Evolutionary conservation across 2,797 vertebrate genomes (phyloP), one percentile per base, ranked within the genome.

Genomic region (Momotus momota): DNA sequence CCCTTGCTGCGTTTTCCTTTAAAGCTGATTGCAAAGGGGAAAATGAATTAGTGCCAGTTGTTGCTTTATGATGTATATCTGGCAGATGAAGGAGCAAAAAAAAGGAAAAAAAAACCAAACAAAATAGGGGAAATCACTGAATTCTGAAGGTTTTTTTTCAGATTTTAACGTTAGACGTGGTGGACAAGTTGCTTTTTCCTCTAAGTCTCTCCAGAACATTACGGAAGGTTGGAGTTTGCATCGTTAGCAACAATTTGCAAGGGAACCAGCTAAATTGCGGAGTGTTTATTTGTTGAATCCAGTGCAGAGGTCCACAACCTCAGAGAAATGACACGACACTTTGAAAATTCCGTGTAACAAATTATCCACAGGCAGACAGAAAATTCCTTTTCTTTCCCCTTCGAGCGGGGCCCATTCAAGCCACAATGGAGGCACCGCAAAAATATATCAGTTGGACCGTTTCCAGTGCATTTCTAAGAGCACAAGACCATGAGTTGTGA

Each of bases 11-110:
- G 82, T 91, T 94, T 81, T 57, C 26, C 61, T 89, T 78, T 91
- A 89, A 71, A 95, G 81, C 52, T 82, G 86, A 78, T 85, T 67
- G 86, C 71, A 80, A 87, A 94, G 84, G 72, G 46, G 81, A 94
- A 93, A 96, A 96, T 83, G 71, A 96, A 95, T 94, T 94, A 93
- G 91, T 83, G 75, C 33, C 48, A 89, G 86, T 45, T 86, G 69
- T 61, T 92, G 69, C 75, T 83, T 93, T 92, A 74, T 61, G 72
- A 94, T 91, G 71, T 85, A n/a, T 92, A 89, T 92, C 91, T 92
- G 41, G 60, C 82, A 92, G 45, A 69, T 0, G 4, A 22, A 31
- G 22, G 10, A 10, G 3, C 9, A 3, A 6, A 43, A 58, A 1
- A 2, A 12, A 51, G 29, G 48, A 31, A 31, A 35, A 33, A 33